These are phyloP conservation scores for Pseudomyrmex cubaensis DNA, from an alignment of 1,140 invertebrate genomes.

Conservation along the genomic window DNA sequence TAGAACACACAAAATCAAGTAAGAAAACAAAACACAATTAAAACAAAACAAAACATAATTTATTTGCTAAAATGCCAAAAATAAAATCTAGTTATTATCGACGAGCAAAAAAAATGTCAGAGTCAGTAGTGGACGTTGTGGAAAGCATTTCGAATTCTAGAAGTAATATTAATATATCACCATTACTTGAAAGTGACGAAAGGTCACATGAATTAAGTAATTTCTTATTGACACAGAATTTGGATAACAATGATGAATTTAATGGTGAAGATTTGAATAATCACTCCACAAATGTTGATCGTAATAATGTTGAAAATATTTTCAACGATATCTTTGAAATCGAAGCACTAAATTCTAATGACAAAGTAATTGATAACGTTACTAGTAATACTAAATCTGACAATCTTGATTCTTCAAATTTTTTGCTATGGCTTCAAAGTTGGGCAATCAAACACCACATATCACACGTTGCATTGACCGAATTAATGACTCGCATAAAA, in stretches of 20 bases:
- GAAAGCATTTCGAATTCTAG: not conserved
- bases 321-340: not conserved
- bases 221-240: not conserved
- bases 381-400: not conserved
- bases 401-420: not conserved
- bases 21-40: too few species aligned
- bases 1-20: too few species aligned
- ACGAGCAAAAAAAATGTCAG: not conserved
- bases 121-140: not conserved
- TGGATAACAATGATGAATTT: not conserved
- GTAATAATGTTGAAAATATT: not conserved
- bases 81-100: not conserved
- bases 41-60: too few species aligned
- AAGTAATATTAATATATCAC: not conserved
- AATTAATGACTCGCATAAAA: not conserved
- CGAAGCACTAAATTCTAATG: not conserved
- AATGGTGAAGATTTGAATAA: not conserved
- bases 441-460: constrained; percentile 5
- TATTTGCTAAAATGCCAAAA: constrained; percentile 2
- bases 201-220: not conserved
- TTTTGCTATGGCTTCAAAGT: not conserved
- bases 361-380: not conserved
- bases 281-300: not conserved
- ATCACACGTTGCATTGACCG: not conserved
- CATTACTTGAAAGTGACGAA: not conserved